phyloP scores from a whole-genome alignment of 2,113 vertebrate genomes.

The Vulpes lagopus region DNA sequence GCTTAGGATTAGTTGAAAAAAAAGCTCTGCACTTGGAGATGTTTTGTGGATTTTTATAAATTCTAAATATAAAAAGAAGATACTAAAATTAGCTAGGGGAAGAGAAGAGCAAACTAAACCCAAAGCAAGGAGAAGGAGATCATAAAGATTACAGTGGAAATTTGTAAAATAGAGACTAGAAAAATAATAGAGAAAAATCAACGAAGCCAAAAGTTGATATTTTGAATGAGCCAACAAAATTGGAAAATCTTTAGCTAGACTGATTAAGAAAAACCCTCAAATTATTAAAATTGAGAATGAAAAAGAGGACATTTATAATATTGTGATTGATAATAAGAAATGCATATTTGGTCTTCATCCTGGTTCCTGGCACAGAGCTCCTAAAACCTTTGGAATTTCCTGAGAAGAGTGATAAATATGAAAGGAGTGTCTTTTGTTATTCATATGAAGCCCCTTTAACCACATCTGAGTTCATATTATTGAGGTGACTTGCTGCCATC shows the following conservation, averaged over 20 bases:
- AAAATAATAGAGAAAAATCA: background rate
- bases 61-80: background rate
- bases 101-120: background rate
- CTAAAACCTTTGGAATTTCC: background rate
- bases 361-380: background rate
- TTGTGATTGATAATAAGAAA: background rate
- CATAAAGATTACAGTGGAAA: background rate
- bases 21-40: background rate
- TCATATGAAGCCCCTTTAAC: background rate
- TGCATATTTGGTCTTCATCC: background rate
- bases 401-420: background rate
- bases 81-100: background rate
- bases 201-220: background rate
- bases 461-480: background rate
- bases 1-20: background rate
- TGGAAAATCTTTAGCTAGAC: background rate
- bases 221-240: background rate
- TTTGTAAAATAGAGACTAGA: background rate
- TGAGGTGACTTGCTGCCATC: background rate
- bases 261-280: background rate
- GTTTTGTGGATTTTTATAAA: constrained; percentile 7
- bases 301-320: background rate
- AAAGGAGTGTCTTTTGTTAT: background rate
- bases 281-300: background rate
- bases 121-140: background rate